Evolutionary conservation across 2,797 vertebrate genomes (phyloP), one percentile per base, ranked within the genome.

Genomic region (Hippopotamyrus pictus): DNA sequence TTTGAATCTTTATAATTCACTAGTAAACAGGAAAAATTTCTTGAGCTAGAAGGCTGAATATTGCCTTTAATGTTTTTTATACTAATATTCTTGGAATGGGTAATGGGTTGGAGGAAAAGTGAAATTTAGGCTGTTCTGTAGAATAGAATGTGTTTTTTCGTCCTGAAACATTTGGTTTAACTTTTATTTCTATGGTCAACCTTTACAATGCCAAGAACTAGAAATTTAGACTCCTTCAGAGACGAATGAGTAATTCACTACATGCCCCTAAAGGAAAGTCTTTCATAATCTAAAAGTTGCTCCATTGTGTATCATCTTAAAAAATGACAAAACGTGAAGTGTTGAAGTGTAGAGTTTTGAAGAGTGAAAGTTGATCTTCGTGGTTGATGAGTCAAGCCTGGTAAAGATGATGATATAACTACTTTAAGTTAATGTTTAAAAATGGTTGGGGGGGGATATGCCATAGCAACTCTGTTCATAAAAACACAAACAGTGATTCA

Each of bases 391-490:
- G 85, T 89, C 88, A 89, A 29, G 9, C 33, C 22, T 51, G 69
- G 88, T 88, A 79, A 88, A 89, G 84, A 50, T 33, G 37, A 57
- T 14, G 84, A 33, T 9, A 41, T 51, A 53, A 33, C 53, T 88
- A 76, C 44, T 53, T 65, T n/a, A 37, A 57, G 86, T 88, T 51
- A n/a, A 54, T n/a, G 22, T 73, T 79, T 69, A 59, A 86, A 82
- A 79, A 50, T 22, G 2, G 57, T 59, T 17, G 48, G 22, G 9
- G 29, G 29, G 22, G 29, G 54, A 17, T 48, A 91, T 89, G 46
- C 92, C 88, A 93, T 93, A 92, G 92, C 51, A 90, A 95, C 93
- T 54, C 79, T 51, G 83, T 88, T 90, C 89, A 88, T 89, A 90
- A 50, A 62, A 62, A 65, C 41, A 69, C 57, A 46, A 19, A 69